These are phyloP conservation scores for Drosophila ambigua DNA, from an alignment of 1,140 invertebrate species.

Conservation along the genomic window DNA sequence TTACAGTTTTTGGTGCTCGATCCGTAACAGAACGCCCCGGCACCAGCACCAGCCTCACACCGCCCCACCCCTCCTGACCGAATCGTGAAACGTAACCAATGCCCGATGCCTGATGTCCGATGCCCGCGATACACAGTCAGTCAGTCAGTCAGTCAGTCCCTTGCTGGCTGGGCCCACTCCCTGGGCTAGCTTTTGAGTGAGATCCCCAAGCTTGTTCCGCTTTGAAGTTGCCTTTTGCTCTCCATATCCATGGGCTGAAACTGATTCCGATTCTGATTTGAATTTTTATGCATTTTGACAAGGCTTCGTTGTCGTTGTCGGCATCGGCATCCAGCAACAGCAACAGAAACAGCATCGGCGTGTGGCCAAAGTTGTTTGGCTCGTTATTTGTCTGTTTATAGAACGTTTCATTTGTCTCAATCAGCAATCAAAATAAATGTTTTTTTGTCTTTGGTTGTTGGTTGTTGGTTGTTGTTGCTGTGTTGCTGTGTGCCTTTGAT, in stretches of 20 bases:
- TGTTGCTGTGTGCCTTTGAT: constrained; percentile 41
- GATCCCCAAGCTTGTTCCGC: constrained; percentile 47
- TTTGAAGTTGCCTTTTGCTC: constrained; percentile 55
- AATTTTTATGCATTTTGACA: constrained; percentile 81
- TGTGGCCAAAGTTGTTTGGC: constrained; percentile 57
- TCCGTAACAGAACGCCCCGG: neutral
- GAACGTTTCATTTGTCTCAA: constrained; percentile 78
- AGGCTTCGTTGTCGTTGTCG: constrained; percentile 38
- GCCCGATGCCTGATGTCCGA: constrained; percentile 3
- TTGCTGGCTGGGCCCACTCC: constrained; percentile 21
- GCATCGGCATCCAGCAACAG: neutral
- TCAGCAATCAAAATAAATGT: constrained; percentile 71
- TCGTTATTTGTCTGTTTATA: constrained; percentile 64
- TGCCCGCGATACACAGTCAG: constrained; percentile 2
- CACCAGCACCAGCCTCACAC: too few relatives aligned
- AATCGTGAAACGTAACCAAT: neutral
- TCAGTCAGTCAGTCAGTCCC: neutral
- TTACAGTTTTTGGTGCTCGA: constrained; percentile 55
- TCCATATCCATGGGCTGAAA: too few relatives aligned
- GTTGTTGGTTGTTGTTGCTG: neutral
- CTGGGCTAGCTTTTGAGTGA: constrained; percentile 14
- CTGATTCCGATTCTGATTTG: constrained; percentile 55
- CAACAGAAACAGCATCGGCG: constrained; percentile 17
- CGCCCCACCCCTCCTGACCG: too few relatives aligned
- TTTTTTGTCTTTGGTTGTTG: constrained; percentile 1